Conservation (phyloP, 1,140 invertebrate species). For the Drosophila pseudoananassae region DNA sequence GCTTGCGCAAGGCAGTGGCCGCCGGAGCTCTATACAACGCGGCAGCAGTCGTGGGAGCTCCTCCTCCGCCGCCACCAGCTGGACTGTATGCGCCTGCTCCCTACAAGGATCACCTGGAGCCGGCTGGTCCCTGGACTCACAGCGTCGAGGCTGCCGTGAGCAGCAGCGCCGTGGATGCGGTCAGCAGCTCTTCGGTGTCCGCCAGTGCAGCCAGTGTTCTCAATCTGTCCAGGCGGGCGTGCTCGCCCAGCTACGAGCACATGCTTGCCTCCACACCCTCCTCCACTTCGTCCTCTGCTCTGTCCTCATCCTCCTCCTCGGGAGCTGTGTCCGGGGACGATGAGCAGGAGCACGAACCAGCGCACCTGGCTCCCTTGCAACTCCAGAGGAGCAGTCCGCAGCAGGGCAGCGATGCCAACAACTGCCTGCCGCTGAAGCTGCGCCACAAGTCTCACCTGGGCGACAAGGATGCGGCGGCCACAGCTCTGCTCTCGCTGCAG, state of each 20-base stretch:
- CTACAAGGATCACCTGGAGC: slow-evolving; percentile 66
- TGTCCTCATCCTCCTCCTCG: slow-evolving; percentile 84
- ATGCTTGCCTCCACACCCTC: slow-evolving; percentile 74
- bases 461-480: slow-evolving; percentile 93
- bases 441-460: slow-evolving; percentile 96
- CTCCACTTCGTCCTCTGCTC: slow-evolving; percentile 44
- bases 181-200: slow-evolving; percentile 59
- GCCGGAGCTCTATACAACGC: slow-evolving; percentile 66
- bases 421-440: slow-evolving; percentile 93
- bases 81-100: slow-evolving; percentile 31
- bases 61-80: slow-evolving; percentile 17
- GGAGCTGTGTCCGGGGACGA: slow-evolving; percentile 88
- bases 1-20: slow-evolving; percentile 74
- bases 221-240: slow-evolving; percentile 87
- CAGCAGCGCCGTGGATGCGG: slow-evolving; percentile 72
- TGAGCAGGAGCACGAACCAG: slow-evolving; percentile 73
- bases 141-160: slow-evolving; percentile 54
- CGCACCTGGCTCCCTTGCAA: slow-evolving; percentile 39
- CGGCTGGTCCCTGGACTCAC: slow-evolving; percentile 50
- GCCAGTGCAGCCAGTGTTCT: slow-evolving; percentile 86
- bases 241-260: slow-evolving; percentile 75
- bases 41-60: slow-evolving; percentile 36
- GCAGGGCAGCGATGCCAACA: slow-evolving; percentile 84
- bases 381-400: slow-evolving; percentile 31
- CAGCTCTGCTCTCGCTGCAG: slow-evolving; percentile 90